Percentiles rank a stretch among this genome's conserved stretches.
Conservation (phyloP, 2,113 vertebrate genomes). For the Tragelaphus buxtoni region DNA sequence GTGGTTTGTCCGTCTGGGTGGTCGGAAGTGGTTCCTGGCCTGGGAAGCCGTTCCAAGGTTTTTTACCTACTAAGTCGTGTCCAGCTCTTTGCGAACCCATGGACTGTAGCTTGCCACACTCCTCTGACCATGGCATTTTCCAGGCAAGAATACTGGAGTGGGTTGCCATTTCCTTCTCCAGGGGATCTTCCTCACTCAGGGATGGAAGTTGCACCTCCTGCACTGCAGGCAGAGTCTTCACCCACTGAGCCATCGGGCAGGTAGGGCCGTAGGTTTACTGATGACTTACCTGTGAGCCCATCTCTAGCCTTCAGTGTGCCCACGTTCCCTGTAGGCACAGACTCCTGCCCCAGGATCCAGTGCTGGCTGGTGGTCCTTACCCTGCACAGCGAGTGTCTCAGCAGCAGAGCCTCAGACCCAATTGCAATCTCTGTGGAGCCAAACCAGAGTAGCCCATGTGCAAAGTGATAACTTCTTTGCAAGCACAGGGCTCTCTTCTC, state of each 20-base stretch:
- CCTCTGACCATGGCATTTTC: not conserved
- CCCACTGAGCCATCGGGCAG: not conserved
- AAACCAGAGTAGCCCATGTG: not conserved
- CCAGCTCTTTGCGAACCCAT: not conserved
- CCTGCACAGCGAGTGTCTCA: not conserved
- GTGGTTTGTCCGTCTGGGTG: not conserved
- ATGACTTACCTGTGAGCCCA: not conserved
- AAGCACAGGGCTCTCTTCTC: not conserved
- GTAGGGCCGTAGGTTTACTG: rapidly evolving
- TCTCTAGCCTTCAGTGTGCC: not conserved
- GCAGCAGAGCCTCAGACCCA: not conserved
- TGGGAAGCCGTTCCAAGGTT: not conserved
- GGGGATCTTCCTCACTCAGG: not conserved
- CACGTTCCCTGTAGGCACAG: no score
- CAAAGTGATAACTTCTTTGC: not conserved
- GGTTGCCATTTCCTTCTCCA: not conserved
- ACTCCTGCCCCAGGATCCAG: not conserved
- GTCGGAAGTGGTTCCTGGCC: not conserved
- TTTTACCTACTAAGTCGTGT: not conserved
- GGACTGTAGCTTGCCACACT: not conserved
- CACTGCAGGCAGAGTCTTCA: not conserved
- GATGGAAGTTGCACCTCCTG: not conserved
- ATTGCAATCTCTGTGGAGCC: not conserved
- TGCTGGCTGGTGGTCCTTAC: not conserved
- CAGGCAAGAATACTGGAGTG: not conserved